Evolutionary conservation across 2,888 invertebrate genomes (phyloP).

Genomic region (Cryptophagus acutangulus): DNA sequence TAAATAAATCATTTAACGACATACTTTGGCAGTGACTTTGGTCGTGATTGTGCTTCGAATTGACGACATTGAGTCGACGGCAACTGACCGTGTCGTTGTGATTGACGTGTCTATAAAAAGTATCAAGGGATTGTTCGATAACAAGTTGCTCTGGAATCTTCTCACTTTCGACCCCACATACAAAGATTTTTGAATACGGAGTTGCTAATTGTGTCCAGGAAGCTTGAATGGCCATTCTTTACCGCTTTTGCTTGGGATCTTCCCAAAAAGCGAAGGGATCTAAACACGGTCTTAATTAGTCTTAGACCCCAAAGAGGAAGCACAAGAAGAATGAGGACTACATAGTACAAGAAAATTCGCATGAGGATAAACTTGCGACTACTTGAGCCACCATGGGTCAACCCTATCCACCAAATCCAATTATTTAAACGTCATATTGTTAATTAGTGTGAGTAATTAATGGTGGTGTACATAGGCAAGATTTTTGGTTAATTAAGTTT

Average conservation of each 20-base stretch:
- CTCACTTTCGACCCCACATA: constrained; percentile 18
- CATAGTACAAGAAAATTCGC: too few relatives aligned
- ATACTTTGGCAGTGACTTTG: constrained; percentile 13
- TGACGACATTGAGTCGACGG: constrained; percentile 20
- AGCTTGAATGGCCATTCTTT: constrained; percentile 23
- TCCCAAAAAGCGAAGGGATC: constrained; percentile 9
- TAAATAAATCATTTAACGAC: constrained; percentile 22
- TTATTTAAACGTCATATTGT: constrained; percentile 29
- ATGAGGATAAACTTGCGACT: too few relatives aligned
- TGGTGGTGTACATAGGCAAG: too few relatives aligned
- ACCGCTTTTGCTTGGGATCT: constrained; percentile 22
- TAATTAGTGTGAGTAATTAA: constrained; percentile 25
- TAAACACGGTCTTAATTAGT: constrained; percentile 29
- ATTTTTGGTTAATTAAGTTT: too few relatives aligned
- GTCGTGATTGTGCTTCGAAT: constrained; percentile 14
- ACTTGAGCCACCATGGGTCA: constrained; percentile 15
- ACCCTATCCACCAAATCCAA: constrained; percentile 23
- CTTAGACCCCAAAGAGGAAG: constrained; percentile 15
- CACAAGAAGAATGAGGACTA: neutral
- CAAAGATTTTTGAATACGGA: constrained; percentile 18
- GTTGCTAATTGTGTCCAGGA: too few relatives aligned
- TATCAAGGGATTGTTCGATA: constrained; percentile 36
- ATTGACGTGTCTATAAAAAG: constrained; percentile 37
- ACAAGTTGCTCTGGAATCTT: constrained; percentile 28
- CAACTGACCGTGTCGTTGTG: constrained; percentile 30